A percentile compares a stretch with the other conserved stretches of the same genome.
Evolutionary conservation across 1,140 invertebrate genomes (phyloP).

Genomic region (Diachasmimorpha longicaudata): DNA sequence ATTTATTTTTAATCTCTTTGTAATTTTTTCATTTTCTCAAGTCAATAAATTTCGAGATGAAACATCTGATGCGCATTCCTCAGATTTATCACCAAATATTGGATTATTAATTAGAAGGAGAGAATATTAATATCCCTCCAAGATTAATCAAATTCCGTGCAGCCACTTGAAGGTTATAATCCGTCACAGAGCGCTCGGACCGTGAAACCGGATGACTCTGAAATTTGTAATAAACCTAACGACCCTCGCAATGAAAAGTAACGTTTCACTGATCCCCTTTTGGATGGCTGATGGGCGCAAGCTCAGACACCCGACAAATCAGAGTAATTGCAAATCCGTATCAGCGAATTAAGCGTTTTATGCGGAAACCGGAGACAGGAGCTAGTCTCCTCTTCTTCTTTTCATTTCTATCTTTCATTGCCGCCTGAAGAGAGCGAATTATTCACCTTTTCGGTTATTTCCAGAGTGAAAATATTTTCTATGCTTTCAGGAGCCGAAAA

Average conservation of each 20-base stretch:
- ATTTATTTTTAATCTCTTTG: no score
- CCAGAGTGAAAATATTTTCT: not conserved
- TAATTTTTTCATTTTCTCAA: not conserved
- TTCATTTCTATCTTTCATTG: not conserved
- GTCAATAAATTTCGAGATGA: not conserved
- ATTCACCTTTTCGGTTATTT: no score
- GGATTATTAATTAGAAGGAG: constrained; percentile 24
- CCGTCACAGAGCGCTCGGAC: constrained; percentile 35
- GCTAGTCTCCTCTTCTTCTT: not conserved
- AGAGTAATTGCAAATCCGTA: constrained; percentile 50
- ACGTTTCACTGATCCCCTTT: constrained; percentile 54
- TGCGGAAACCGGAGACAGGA: not conserved
- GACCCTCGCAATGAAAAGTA: constrained; percentile 62
- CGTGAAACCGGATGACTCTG: constrained; percentile 40
- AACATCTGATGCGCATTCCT: constrained; percentile 9
- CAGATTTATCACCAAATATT: constrained; percentile 1
- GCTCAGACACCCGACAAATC: constrained; percentile 54
- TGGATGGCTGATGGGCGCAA: constrained; percentile 20
- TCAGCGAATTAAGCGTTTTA: constrained; percentile 35
- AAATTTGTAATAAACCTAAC: constrained; percentile 62
- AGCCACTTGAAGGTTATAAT: constrained; percentile 39
- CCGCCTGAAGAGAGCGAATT: no score
- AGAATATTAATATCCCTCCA: constrained; percentile 39
- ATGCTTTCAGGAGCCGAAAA: not conserved
- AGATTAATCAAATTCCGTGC: constrained; percentile 50